A percentile compares a stretch with the other conserved stretches of the same genome.
These are phyloP conservation scores for Misgurnus mizolepis DNA, from an alignment of 2,113 vertebrate genomes.

Conservation along the genomic window DNA sequence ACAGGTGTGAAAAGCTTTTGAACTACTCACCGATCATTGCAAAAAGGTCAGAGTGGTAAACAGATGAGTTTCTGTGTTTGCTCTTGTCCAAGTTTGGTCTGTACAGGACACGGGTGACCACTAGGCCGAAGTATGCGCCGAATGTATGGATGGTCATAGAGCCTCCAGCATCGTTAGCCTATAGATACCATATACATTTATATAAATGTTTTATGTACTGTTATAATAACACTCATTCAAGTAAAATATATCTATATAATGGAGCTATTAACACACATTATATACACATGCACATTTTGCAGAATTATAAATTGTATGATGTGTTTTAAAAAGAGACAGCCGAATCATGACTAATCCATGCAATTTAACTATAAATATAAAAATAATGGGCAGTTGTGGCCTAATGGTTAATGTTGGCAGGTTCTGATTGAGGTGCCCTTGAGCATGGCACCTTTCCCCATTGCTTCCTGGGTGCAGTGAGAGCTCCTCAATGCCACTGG, in stretches of 20 bases:
- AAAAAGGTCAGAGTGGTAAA: conserved; percentile 83
- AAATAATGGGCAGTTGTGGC: no score
- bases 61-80: conserved; percentile 69
- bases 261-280: neutral
- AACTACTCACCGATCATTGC: conserved; percentile 83
- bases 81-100: conserved; percentile 73
- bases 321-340: no score
- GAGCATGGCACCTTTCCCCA: no score
- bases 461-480: no score
- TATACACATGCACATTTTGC: neutral
- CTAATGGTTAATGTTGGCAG: no score
- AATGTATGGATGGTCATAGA: conserved; percentile 94
- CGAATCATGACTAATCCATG: no score
- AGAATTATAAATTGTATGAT: neutral
- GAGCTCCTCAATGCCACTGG: no score
- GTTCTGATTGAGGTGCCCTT: no score
- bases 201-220: neutral
- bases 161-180: conserved; percentile 87
- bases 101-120: conserved; percentile 81
- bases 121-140: conserved; percentile 89
- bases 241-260: no score
- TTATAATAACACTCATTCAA: neutral
- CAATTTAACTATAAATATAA: no score
- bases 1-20: neutral
- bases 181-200: conserved; percentile 35